Base-by-base conservation (phyloP, 2,888 invertebrate genomes). In the Pristionchus entomophagus region DNA sequence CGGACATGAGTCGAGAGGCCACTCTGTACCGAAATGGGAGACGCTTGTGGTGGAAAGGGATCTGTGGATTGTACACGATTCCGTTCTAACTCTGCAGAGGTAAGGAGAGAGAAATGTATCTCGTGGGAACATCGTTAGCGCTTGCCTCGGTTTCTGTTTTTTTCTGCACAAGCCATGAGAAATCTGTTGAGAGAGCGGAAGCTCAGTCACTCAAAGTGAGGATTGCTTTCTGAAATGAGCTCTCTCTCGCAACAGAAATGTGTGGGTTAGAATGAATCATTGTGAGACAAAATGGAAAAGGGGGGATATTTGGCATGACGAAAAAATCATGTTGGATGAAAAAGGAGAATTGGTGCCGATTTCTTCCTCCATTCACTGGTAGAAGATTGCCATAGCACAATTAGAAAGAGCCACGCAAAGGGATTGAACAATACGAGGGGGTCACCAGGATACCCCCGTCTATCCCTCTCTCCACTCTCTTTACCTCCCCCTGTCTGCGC, bases 391-490 rank as follows among this genome's bases (percentile, higher is more conserved):
- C 1, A 19, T 4, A 65, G 32, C 19, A 65, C 14, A 35, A 35
- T 26, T 59, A 59, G 22, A 26, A n/a, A 59, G 22, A 59, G 22
- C n/a, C 56, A 22, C 14, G n/a, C 10, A 56, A 56, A 8, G 10
- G 14, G 45, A 45, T 45, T 22, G 5, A 56, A 56, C 56, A 17
- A n/a, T n/a, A n/a, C n/a, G n/a, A n/a, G n/a, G 41, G 17, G 73
- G 73, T 73, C 73, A 73, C 73, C 73, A 38, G 73, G 73, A 73
- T 73, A 73, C 41, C n/a, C 41, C 29, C 77, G 32, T 78, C 53
- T 85, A 19, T 49, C 62, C 38, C 51, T 86, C 59, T 86, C 86
- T 65, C 65, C 81, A 62, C 69, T 65, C 65, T 65, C 62, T 82
- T 29, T 22, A n/a, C 12, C 32, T n/a, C n/a, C 10, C 17, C 73